Evolutionary conservation across 2,797 vertebrate genomes (phyloP).

Genomic region (Myioborus miniatus): DNA sequence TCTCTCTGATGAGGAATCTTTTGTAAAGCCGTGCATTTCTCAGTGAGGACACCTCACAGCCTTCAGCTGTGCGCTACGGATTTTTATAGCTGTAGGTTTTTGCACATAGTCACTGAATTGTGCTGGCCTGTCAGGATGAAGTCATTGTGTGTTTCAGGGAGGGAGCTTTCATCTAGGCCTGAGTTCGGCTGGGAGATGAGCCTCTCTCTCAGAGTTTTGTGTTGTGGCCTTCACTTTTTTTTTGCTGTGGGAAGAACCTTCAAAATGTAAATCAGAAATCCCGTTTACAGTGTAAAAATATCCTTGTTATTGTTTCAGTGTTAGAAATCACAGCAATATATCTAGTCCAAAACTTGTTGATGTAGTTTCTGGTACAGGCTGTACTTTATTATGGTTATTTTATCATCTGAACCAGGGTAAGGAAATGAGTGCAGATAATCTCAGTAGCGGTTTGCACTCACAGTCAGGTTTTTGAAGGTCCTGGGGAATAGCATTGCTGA

Average conservation of each 20-base stretch:
- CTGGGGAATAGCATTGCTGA: not conserved
- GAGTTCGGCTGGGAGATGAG: not conserved
- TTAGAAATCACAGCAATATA: not conserved
- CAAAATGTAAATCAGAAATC: not conserved
- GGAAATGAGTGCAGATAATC: not conserved
- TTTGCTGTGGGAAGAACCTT: not conserved
- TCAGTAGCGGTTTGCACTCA: not conserved
- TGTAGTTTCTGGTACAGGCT: not conserved
- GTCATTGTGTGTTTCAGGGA: conserved; percentile 18
- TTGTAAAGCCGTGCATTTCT: not conserved
- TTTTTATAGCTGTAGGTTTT: not conserved
- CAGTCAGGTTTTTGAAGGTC: not conserved
- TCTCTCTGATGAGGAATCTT: not conserved
- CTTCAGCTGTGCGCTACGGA: not conserved
- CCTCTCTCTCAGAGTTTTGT: not conserved
- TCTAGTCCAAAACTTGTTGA: not conserved
- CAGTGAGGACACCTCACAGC: not conserved
- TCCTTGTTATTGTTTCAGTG: not conserved
- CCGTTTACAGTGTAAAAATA: not conserved
- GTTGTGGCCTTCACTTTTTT: not conserved
- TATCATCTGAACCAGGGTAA: not conserved
- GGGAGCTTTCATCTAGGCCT: conserved; percentile 33
- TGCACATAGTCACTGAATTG: not conserved
- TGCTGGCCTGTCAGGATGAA: conserved; percentile 34
- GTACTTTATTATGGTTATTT: not conserved